These are phyloP conservation scores for Lepisosteus osseus DNA, from an alignment of 2,113 vertebrate species.

Conservation along the genomic window DNA sequence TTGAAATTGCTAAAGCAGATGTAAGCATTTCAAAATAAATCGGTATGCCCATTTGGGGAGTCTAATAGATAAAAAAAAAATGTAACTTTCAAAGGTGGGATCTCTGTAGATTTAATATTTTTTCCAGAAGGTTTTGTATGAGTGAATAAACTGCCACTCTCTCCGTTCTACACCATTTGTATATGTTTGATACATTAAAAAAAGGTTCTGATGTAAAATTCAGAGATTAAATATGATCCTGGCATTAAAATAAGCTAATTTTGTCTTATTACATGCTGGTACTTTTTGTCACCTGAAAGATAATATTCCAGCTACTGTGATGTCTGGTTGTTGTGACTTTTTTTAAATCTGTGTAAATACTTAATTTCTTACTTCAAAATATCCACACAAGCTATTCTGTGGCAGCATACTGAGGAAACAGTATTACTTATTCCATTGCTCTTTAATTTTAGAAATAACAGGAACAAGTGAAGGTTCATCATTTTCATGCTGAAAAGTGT, in stretches of 20 bases:
- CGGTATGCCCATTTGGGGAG: slow-evolving; percentile 62
- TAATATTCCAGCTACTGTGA: no score
- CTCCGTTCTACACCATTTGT: slow-evolving; percentile 94
- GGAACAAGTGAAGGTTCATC: no score
- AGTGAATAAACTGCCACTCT: slow-evolving; percentile 85
- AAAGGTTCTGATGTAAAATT: slow-evolving; percentile 66
- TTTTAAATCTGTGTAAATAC: no score
- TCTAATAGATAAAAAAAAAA: slow-evolving; percentile 67
- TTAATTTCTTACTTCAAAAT: no score
- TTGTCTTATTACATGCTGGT: slow-evolving; percentile 42
- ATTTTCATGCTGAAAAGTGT: no score
- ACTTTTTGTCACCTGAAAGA: no score
- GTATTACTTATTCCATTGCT: no score
- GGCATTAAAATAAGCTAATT: slow-evolving; percentile 74
- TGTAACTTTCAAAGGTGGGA: slow-evolving; percentile 76
- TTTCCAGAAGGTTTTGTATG: slow-evolving; percentile 90
- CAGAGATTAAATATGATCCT: slow-evolving; percentile 97
- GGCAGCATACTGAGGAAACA: no score
- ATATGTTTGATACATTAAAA: slow-evolving; percentile 85
- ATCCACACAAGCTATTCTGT: no score
- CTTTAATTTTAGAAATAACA: no score
- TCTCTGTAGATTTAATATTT: slow-evolving; percentile 80
- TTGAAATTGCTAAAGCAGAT: slow-evolving; percentile 71
- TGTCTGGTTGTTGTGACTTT: no score
- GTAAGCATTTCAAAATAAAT: slow-evolving; percentile 63